Conservation (phyloP, 1,140 invertebrate species). For the Drosophila teissieri region DNA sequence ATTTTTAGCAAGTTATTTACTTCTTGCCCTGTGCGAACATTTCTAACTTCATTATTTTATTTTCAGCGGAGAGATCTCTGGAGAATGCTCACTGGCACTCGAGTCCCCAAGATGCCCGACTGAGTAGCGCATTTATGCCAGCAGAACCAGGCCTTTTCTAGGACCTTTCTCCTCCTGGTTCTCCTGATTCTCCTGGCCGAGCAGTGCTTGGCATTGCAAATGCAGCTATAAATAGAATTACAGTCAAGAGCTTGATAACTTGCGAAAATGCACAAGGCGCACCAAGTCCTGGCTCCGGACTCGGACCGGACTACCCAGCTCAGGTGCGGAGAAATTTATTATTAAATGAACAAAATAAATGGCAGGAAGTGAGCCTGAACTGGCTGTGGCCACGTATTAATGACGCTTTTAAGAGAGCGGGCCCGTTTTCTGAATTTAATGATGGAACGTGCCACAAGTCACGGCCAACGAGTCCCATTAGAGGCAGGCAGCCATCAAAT, state of each 20-base stretch:
- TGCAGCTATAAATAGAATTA: constrained; percentile 81
- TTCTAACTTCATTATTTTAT: constrained; percentile 38
- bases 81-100: constrained; percentile 20
- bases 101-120: constrained; percentile 41
- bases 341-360: constrained; percentile 58
- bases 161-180: constrained; percentile 9
- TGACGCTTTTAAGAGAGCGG: constrained; percentile 37
- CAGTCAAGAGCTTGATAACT: constrained; percentile 79
- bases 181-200: constrained; percentile 10
- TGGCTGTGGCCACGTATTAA: constrained; percentile 49
- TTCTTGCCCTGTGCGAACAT: background rate
- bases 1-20: background rate
- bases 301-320: constrained; percentile 1
- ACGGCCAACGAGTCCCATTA: constrained; percentile 34
- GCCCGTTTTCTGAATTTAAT: constrained; percentile 59
- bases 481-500: constrained; percentile 39
- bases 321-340: constrained; percentile 65
- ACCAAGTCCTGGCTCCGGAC: background rate
- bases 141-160: constrained; percentile 22
- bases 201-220: constrained; percentile 52
- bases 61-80: constrained; percentile 19
- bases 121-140: constrained; percentile 24
- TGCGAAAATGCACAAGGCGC: constrained; percentile 61
- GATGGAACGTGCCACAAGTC: constrained; percentile 65
- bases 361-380: constrained; percentile 6